Base-by-base conservation (phyloP, 2,888 invertebrate species). In the Scaptodrosophila latifasciaeformis region DNA sequence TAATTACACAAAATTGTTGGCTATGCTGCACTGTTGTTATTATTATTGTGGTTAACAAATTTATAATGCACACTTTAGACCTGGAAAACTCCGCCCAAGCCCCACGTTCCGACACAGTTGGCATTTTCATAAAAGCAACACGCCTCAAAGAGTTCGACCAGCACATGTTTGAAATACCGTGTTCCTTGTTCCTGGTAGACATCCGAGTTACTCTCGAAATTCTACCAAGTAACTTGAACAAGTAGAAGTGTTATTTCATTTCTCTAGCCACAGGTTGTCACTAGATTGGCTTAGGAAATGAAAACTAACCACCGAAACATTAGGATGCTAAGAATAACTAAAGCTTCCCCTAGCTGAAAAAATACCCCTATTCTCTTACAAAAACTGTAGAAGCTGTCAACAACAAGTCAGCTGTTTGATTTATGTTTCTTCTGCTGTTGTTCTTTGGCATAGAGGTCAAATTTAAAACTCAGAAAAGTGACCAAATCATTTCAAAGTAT, bases 331-430 rank as follows among this genome's bases (percentile, higher is more conserved):
- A n/a, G n/a, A n/a, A n/a, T n/a, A n/a, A n/a, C n/a, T n/a, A n/a
- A n/a, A n/a, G n/a, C n/a, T n/a, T n/a, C n/a, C n/a, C n/a, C n/a
- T n/a, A n/a, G n/a, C n/a, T n/a, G n/a, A n/a, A n/a, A n/a, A n/a
- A n/a, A n/a, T n/a, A n/a, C n/a, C n/a, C n/a, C n/a, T n/a, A n/a
- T n/a, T n/a, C n/a, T n/a, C n/a, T n/a, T n/a, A n/a, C n/a, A n/a
- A n/a, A n/a, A n/a, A n/a, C n/a, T n/a, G n/a, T n/a, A n/a, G n/a
- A n/a, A n/a, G 62, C 30, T 63, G 74, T 66, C 72, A 62, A 67
- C 71, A 63, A 64, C 77, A 76, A n/a, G 74, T 74, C 74, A 75
- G 69, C 69, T 75, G 75, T 61, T 71, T 75, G 74, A 75, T 75
- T 75, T 78, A 75, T 77, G 65, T 46, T 35, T 51, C 34, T 46